A percentile compares a stretch with the other conserved stretches of the same genome.
Evolutionary conservation across 2,113 vertebrate species (phyloP).

Genomic region (Eublepharis macularius): DNA sequence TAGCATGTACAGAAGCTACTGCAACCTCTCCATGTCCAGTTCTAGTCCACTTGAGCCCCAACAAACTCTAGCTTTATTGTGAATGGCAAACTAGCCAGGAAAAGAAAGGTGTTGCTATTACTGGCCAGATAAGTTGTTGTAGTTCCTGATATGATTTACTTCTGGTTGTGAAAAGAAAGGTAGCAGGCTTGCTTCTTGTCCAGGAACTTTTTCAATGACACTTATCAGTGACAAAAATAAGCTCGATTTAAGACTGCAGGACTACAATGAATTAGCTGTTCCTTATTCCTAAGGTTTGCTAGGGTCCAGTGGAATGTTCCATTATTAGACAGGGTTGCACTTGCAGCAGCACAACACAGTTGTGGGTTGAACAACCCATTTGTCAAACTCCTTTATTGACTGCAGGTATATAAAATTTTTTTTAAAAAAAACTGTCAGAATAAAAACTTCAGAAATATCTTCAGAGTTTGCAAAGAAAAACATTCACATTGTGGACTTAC

Average conservation of each 20-base stretch:
- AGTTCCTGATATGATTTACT: not conserved
- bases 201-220: not conserved
- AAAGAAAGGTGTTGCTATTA: not conserved
- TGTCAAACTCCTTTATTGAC: not conserved
- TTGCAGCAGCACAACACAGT: not conserved
- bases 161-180: not conserved
- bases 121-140: not conserved
- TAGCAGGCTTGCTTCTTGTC: not conserved
- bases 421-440: conserved; percentile 53
- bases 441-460: conserved; percentile 60
- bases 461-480: conserved; percentile 54
- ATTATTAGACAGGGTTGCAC: not conserved
- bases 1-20: not conserved
- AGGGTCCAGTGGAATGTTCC: not conserved
- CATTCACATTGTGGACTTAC: conserved; percentile 69
- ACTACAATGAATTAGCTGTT: not conserved
- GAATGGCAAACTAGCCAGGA: too few species aligned
- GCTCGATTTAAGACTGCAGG: not conserved
- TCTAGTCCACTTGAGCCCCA: not conserved
- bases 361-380: not conserved
- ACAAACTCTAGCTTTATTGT: not conserved
- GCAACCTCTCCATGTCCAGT: not conserved
- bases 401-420: conserved; percentile 55
- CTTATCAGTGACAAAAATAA: not conserved
- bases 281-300: not conserved